Evolutionary conservation across 1,140 invertebrate species (phyloP), one percentile per base, ranked within the genome.

Genomic region (Matsumurasca onukii): DNA sequence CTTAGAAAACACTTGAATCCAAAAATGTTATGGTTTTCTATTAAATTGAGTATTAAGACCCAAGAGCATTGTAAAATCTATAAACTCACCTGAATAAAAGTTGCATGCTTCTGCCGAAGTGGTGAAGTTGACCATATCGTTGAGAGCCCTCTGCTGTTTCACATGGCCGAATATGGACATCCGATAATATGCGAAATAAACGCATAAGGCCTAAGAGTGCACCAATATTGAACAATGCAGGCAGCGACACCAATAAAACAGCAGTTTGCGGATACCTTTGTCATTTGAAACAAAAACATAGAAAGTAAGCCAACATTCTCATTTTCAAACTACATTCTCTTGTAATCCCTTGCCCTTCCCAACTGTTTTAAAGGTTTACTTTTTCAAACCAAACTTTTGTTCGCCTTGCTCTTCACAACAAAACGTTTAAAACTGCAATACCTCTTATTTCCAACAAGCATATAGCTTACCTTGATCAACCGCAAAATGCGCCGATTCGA

Each of bases 151-250:
- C 76, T 91, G 90, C 74, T 95, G 89, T 76, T 89, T 90, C 0
- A 97, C 91, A 76, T 91, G 86, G 1, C 93, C 92, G 79, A 98
- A 98, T 17, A 95, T 86, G 27, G 94, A 95, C 94, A 98, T 97
- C 69, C 95, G 69, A 98, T 92, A 74, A 98, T 98, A 57, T 95
- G 93, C 79, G 97, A 98, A 74, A 98, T 97, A 79, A 97, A 98
- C 22, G 95, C 96, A 98, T 93, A 65, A 98, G 83, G 55, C 93
- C 93, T 52, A 98, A 83, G 49, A 98, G 82, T 31, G 95, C 93
- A 15, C 94, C 95, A 76, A 98, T 97, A 80, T 98, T 98, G 80
- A 98, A 95, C 12, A 98, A 86, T 66, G 95, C 95, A 31, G 95
- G 95, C 71, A 98, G 84, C 70, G 95, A 97, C 31, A 98, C 95